Base-by-base conservation (phyloP, 2,797 vertebrate genomes). In the Todus mexicanus region DNA sequence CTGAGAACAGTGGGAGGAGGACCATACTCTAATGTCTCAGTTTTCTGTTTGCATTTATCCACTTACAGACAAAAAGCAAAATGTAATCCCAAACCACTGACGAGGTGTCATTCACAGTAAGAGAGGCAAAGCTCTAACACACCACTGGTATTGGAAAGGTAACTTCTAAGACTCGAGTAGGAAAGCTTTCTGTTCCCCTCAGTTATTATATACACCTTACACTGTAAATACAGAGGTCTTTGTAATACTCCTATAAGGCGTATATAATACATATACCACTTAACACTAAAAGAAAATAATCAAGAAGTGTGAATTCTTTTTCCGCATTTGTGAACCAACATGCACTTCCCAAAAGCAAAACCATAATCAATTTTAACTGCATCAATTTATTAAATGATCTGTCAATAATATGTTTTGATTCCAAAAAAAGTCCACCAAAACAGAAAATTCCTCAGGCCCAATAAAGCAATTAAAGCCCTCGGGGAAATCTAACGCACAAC, bases 381-480 rank as follows among this genome's bases (percentile, higher is more conserved):
- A 80, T 89, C 87, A 75, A 81, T 78, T 75, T 92, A 87, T 85
- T 92, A 94, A 93, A 95, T 53, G 54, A 91, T 80, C 65, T 63
- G 65, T 89, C 59, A 75, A 83, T 38, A 77, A 42, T 20, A 91
- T 3, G 7, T 69, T 94, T 83, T 38, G 53, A 74, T 81, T 89
- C 60, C 11, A 65, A 74, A 47, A 45, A 88, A 61, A 9, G 7
- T 10, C 68, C 68, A 70, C 53, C 74, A 79, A 86, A 90, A 72
- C 33, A 89, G 50, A 78, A 70, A 77, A 82, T 45, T 80, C 71
- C 42, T 81, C 4, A 2, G 72, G 61, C 84, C 71, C 74, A 78
- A 68, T 68, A 94, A 64, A 88, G 74, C 61, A 78, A 93, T 83
- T 75, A 43, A 29, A 91, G 57, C 53, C 90, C 86, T 43, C 5